Conservation (phyloP, 2,113 vertebrate genomes). For the Ceratotherium simum region DNA sequence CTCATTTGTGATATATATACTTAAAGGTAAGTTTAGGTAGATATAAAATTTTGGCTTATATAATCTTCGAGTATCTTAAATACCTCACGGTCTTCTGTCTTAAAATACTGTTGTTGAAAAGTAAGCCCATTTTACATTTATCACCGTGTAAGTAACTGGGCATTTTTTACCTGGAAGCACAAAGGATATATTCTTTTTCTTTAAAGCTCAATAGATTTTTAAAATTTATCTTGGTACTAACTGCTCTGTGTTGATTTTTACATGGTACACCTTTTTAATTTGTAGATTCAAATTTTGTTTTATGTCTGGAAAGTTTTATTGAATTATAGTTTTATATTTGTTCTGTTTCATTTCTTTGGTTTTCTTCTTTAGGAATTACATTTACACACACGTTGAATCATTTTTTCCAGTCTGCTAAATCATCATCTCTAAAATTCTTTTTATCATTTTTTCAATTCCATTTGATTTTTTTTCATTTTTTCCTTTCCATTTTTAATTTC, state of each 20-base stretch:
- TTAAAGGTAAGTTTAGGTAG: neutral
- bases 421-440: neutral
- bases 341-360: constrained; percentile 32
- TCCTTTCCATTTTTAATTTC: neutral
- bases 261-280: neutral
- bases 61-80: constrained; percentile 17
- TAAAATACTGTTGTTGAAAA: neutral
- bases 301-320: constrained; percentile 9
- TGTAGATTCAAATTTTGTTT: neutral
- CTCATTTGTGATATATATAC: neutral
- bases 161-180: neutral
- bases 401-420: neutral
- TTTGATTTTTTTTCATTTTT: neutral
- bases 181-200: neutral
- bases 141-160: neutral
- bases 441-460: neutral
- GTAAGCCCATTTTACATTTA: neutral
- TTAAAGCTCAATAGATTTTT: neutral
- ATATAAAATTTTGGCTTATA: neutral
- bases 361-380: neutral
- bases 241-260: constrained; percentile 3
- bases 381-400: neutral
- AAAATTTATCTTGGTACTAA: constrained; percentile 29
- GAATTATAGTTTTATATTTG: neutral
- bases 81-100: neutral